A percentile compares a stretch with the other conserved stretches of the same genome.
phyloP scores from a whole-genome alignment of 2,797 vertebrate genomes.

The Apodemus agrarius region DNA sequence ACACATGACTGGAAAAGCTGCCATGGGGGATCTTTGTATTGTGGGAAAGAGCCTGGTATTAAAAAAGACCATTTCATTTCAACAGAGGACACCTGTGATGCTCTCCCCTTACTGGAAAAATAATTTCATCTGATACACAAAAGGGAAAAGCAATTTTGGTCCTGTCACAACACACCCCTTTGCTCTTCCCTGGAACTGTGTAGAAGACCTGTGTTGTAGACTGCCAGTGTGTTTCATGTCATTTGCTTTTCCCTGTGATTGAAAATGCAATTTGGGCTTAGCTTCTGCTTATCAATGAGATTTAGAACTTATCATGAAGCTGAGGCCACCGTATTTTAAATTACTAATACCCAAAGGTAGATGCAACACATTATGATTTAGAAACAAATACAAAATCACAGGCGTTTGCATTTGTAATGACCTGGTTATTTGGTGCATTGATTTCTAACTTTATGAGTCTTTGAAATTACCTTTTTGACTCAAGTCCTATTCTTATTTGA shows the following conservation, averaged over 20 bases:
- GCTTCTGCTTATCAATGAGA: slow-evolving; percentile 48
- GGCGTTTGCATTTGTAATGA: not conserved
- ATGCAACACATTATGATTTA: slow-evolving; percentile 30
- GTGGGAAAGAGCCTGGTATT: not conserved
- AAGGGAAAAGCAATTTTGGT: not conserved
- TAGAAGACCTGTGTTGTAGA: not conserved
- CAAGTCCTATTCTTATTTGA: not conserved
- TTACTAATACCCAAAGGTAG: slow-evolving; percentile 8
- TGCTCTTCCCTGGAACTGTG: not conserved
- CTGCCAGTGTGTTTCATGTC: not conserved
- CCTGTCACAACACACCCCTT: not conserved
- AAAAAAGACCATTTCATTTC: not conserved
- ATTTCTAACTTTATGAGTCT: not conserved
- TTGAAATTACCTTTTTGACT: not conserved
- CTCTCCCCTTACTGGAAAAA: not conserved
- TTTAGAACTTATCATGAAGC: slow-evolving; percentile 46
- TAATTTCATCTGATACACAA: not conserved
- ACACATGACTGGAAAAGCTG: not conserved
- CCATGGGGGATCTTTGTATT: not conserved
- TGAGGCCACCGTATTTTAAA: slow-evolving; percentile 50
- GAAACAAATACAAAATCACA: not conserved
- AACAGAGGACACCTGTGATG: not conserved
- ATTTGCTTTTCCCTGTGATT: not conserved
- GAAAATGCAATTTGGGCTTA: slow-evolving; percentile 4
- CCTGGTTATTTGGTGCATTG: not conserved